Base-by-base conservation (phyloP, 2,113 vertebrate genomes). In the Ranitomeya variabilis region DNA sequence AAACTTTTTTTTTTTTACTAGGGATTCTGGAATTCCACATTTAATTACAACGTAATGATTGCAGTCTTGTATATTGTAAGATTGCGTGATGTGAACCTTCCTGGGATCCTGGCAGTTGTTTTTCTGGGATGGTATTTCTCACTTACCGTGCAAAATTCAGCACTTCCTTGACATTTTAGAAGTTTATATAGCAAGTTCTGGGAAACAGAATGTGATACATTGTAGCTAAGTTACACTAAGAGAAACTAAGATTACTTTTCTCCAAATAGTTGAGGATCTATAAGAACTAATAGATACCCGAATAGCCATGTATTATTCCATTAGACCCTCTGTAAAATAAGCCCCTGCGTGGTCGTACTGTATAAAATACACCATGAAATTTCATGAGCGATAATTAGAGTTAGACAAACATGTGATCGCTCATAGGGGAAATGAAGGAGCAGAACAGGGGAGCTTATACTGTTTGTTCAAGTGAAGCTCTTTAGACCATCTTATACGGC, bases 101-200 rank as follows among this genome's bases (percentile, higher is more conserved):
- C 51, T 18, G 45, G 13, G 45, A 55, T 84, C 82, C 82, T 55
- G n/a, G 31, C 59, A 82, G 80, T 66, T 82, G n/a, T 51, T 82
- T 64, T 81, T 18, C 80, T 66, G 55, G 52, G 91, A 90, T 93
- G 91, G 92, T 54, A 84, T 84, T 84, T 84, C 82, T 77, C 73
- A 77, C 37, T 51, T 80, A 64, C 62, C 91, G 90, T 90, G 91
- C 90, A 92, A 93, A 92, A 93, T 93, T 92, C 92, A 92, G 91
- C 92, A 92, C 91, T 93, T 93, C 92, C 92, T 90, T 92, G 92
- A 80, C 62, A 80, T 87, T 55, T 79, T 91, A 91, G 92, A 92
- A 92, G 91, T 91, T 85, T 0, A 90, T 62, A 82, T 0, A 37
- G 80, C 0, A 10, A n/a, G 85, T 0, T 0, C 79, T 90, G 82